phyloP scores from a whole-genome alignment of 1,140 invertebrate species.

The Oppia nitens region DNA sequence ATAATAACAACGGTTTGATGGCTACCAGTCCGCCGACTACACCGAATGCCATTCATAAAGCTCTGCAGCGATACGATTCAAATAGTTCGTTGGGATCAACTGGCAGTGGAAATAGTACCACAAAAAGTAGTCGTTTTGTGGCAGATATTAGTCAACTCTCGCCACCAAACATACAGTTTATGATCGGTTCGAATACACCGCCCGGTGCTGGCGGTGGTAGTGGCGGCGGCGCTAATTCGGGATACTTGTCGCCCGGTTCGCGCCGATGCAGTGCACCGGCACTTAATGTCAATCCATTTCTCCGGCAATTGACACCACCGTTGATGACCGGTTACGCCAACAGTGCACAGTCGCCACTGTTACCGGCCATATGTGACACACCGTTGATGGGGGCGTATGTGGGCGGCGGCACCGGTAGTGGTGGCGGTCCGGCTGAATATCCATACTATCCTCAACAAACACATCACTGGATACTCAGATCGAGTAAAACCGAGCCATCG shows the following conservation, averaged over 20 bases:
- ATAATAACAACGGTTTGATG: not conserved
- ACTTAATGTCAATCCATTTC: not conserved
- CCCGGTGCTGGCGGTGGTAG: not conserved
- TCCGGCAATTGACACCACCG: not conserved
- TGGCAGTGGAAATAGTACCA: conserved; percentile 1
- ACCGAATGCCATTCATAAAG: not conserved
- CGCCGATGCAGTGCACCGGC: conserved; percentile 10
- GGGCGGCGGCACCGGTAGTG: too few species aligned
- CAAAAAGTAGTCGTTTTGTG: conserved; percentile 3
- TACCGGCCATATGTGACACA: not conserved
- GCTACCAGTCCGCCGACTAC: conserved; percentile 4
- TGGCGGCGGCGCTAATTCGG: not conserved
- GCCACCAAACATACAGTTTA: conserved; percentile 16
- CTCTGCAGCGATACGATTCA: conserved; percentile 8
- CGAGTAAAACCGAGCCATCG: conserved; percentile 12
- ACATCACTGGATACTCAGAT: not conserved
- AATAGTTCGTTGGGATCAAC: conserved; percentile 11
- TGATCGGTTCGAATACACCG: conserved; percentile 12
- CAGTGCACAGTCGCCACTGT: not conserved
- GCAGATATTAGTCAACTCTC: conserved; percentile 17
- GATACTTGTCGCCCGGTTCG: not conserved
- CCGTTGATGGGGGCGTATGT: not conserved
- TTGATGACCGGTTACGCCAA: not conserved
- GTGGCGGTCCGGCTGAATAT: not conserved
- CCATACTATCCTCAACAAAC: conserved; percentile 1